Evolutionary conservation across 2,888 invertebrate genomes (phyloP), one percentile per base, ranked within the genome.

Genomic region (Colostygia pectinataria): DNA sequence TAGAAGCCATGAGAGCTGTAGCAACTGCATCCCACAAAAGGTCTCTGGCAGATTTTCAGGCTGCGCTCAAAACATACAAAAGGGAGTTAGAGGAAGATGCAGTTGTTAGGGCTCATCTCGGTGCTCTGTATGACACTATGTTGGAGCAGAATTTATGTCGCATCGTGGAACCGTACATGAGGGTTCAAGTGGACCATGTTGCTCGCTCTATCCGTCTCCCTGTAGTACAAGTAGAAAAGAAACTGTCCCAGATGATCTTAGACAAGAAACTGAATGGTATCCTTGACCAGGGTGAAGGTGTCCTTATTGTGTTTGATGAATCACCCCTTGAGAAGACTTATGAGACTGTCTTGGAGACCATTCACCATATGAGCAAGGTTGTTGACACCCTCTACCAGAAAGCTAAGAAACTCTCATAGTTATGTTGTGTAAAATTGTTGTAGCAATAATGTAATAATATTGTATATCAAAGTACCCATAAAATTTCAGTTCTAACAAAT

Each of bases 291-390:
- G 99, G 99, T 53, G 97, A 97, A 83, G 99, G 99, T 54, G 98
- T 99, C 41, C 91, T 99, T 57, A 97, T 99, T 71, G 97, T 99
- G 28, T 99, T 99, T 83, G 99, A 99, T 80, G 97, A 98, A 77
- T 95, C 96, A 48, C 94, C 95, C 34, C 94, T 96, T 50, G 99
- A 99, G 83, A 97, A 98, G 83, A 99, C 99, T 12, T 99, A 99
- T 74, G 98, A 98, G 91, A 96, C 97, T 74, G 98, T 99, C 47
- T 91, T 99, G 78, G 98, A 98, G 83, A 98, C 98, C 55, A 97
- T 99, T 83, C 98, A 98, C 81, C 98, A 97, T 86, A 98, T 99
- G 98, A 98, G 99, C 72, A 99, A 99, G 93, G 99, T 99, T 74
- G 99, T 99, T 68, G 99, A 99, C 89, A 98, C 99, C 41, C 93